Evolutionary conservation across 1,140 invertebrate genomes (phyloP).

Genomic region (Dendrolimus kikuchii): DNA sequence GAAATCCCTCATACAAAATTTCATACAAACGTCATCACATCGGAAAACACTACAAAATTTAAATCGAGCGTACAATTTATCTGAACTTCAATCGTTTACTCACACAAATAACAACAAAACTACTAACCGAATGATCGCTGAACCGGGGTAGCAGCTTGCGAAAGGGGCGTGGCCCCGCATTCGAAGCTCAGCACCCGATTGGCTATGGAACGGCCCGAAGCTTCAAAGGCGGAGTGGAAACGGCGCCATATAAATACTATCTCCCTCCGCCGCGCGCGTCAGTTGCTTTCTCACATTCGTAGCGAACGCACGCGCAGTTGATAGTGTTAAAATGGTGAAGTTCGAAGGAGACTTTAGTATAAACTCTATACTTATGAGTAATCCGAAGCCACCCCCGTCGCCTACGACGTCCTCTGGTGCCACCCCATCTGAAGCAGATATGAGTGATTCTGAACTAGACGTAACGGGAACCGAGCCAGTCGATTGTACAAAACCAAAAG

Average conservation of each 20-base stretch:
- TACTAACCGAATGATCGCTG: conserved; percentile 11
- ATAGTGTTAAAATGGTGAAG: conserved; percentile 61
- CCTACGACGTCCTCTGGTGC: conserved; percentile 42
- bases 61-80: too few species aligned
- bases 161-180: conserved; percentile 41
- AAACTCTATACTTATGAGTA: conserved; percentile 62
- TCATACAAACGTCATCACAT: too few species aligned
- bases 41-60: too few species aligned
- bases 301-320: conserved; percentile 24
- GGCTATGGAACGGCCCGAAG: conserved; percentile 23
- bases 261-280: conserved; percentile 55
- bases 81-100: too few species aligned
- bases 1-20: too few species aligned
- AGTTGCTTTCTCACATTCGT: conserved; percentile 20
- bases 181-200: conserved; percentile 42
- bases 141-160: conserved; percentile 18
- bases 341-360: conserved; percentile 70
- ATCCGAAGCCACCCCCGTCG: conserved; percentile 48
- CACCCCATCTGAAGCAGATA: conserved; percentile 49
- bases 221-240: conserved; percentile 33
- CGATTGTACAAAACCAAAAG: conserved; percentile 75
- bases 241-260: conserved; percentile 34
- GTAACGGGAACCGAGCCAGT: conserved; percentile 83
- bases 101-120: conserved; percentile 21
- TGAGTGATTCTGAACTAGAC: conserved; percentile 79